A percentile compares a stretch with the other conserved stretches of the same genome.
These are phyloP conservation scores for Erannis defoliaria DNA, from an alignment of 2,888 invertebrate genomes.

Conservation along the genomic window DNA sequence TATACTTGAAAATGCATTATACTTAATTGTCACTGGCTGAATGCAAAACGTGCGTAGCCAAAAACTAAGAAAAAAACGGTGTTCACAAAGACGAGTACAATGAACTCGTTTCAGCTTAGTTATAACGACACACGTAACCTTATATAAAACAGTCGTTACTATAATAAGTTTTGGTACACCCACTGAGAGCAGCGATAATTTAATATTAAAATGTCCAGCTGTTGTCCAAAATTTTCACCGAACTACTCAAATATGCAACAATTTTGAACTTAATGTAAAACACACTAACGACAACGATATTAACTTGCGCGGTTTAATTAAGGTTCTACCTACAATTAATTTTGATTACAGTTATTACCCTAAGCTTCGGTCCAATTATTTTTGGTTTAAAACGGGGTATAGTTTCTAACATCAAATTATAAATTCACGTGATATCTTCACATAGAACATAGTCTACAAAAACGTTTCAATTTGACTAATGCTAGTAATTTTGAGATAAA, in stretches of 20 bases:
- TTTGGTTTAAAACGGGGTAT: slow-evolving; percentile 27
- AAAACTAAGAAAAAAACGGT: no score
- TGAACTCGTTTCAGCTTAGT: no score
- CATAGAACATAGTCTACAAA: not conserved
- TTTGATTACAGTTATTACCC: slow-evolving; percentile 24
- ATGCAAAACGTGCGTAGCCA: no score
- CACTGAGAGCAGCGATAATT: no score
- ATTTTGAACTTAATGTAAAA: not conserved
- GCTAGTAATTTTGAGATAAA: no score
- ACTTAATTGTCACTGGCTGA: no score
- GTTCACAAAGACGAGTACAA: no score
- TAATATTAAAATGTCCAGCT: no score
- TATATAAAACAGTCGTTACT: no score
- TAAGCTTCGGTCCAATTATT: slow-evolving; percentile 26
- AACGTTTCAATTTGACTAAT: not conserved
- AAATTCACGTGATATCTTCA: not conserved
- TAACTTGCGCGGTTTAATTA: slow-evolving; percentile 1
- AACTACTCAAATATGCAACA: not conserved
- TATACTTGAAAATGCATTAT: no score
- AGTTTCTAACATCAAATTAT: slow-evolving; percentile 12
- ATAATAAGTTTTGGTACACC: no score
- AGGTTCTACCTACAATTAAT: slow-evolving; percentile 7
- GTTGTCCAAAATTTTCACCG: not conserved
- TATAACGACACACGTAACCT: no score
- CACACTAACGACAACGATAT: not conserved